Conservation (phyloP, 35 echinoderm and acorn worm genomes). For the Acanthaster planci region DNA sequence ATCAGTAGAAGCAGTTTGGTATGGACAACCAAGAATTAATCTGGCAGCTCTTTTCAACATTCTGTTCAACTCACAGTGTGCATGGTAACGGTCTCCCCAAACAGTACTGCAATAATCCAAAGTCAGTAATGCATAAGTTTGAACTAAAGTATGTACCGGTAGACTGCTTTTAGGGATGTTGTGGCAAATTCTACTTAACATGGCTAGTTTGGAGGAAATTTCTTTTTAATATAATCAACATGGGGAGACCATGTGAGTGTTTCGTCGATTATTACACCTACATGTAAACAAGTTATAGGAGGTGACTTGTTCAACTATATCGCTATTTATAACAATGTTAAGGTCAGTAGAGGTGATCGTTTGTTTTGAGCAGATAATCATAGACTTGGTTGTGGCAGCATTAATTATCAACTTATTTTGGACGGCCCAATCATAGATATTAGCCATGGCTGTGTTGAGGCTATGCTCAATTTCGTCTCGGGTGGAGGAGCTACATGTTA, state of each 20-base stretch:
- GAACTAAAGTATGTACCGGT: slow-evolving; percentile 5
- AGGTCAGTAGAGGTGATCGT: neutral
- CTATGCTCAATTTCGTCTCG: neutral
- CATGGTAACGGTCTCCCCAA: slow-evolving; percentile 4
- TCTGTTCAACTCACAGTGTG: neutral
- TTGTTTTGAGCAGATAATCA: neutral
- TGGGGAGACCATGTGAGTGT: neutral
- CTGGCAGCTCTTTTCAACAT: slow-evolving; percentile 8
- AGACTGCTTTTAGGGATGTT: slow-evolving; percentile 4
- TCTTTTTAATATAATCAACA: slow-evolving; percentile 6
- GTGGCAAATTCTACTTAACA: slow-evolving; percentile 6
- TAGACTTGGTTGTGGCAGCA: neutral
- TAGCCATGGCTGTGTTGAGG: neutral
- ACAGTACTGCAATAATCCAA: neutral
- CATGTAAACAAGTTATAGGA: neutral
- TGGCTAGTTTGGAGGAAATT: slow-evolving; percentile 1
- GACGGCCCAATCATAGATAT: neutral
- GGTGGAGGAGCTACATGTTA: neutral
- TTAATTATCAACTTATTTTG: neutral
- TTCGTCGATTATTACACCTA: neutral
- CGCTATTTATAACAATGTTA: neutral
- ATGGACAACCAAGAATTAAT: neutral
- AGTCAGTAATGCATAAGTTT: neutral
- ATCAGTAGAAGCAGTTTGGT: neutral
- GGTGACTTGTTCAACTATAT: neutral